Conservation (phyloP, 2,113 vertebrate species). For the Scalopus aquaticus region DNA sequence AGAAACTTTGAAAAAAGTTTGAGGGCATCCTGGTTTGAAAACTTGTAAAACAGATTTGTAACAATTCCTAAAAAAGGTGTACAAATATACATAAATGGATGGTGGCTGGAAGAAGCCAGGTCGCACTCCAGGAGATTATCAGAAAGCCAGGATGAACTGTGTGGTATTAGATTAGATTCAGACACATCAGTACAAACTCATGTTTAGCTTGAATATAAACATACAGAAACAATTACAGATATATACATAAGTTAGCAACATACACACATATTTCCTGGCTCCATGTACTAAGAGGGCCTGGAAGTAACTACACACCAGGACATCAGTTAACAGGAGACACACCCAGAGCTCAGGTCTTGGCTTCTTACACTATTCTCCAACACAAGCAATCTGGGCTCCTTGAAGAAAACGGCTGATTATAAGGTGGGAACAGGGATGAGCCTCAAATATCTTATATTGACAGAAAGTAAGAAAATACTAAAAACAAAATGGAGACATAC, state of each 20-base stretch:
- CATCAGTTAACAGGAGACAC: not conserved
- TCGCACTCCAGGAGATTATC: no score
- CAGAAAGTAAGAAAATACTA: not conserved
- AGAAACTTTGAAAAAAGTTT: not conserved
- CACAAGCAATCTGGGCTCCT: not conserved
- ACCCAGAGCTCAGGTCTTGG: not conserved
- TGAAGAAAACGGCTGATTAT: not conserved
- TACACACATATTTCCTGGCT: not conserved
- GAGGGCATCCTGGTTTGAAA: not conserved
- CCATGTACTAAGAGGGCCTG: not conserved
- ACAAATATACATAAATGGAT: not conserved
- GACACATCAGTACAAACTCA: not conserved
- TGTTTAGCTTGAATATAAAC: not conserved
- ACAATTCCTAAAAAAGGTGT: constrained; percentile 26
- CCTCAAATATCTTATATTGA: not conserved
- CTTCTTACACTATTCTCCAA: not conserved
- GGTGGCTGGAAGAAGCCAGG: not conserved
- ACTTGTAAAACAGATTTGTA: not conserved
- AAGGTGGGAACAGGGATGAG: not conserved
- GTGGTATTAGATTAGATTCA: not conserved
- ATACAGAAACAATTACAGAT: not conserved
- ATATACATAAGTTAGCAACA: not conserved
- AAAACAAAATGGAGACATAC: not conserved
- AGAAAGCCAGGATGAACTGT: not conserved
- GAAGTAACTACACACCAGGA: not conserved